Evolutionary conservation across 2,113 vertebrate genomes (phyloP), one percentile per base, ranked within the genome.

Genomic region (Phainopepla nitens): DNA sequence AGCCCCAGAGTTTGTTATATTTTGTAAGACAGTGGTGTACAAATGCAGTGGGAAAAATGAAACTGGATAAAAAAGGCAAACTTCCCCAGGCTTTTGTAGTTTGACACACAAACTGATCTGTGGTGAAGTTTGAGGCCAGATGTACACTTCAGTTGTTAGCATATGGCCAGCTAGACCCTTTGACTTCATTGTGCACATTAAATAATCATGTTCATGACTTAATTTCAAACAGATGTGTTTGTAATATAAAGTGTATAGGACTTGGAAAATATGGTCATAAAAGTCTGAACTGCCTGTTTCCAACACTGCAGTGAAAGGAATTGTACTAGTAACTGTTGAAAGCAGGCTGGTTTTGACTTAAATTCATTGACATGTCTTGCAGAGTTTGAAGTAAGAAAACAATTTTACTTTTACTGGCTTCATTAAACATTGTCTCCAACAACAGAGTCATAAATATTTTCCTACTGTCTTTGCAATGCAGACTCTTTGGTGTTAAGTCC

Each of bases 211-310:
- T 75, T 82, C 36, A 61, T 72, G 41, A 88, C 57, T 84, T 95
- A 76, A 93, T 93, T 85, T 82, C 66, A 49, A 87, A 49, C 77
- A 91, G 81, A 95, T 89, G n/a, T 64, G n/a, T 69, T 81, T 36
- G 23, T 51, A 71, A 42, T 39, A n/a, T 73, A 53, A 78, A 75
- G 25, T 25, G 8, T 68, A 60, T 12, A 84, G 45, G 44, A 66
- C 35, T 84, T 91, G 57, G 65, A 82, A 91, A 79, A 50, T 60
- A 64, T 4, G 53, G 36, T 45, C 45, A 33, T 82, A 24, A 57
- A 72, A 76, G 9, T 51, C 57, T 57, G 60, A 89, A 85, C 22
- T 36, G 61, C 11, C 49, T 31, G 23, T 61, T 91, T 91, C 39
- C 56, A 81, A 56, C 65, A 39, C 33, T 49, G 54, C 27, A 39